Base-by-base conservation (phyloP, 2,888 invertebrate genomes). In the Stenolophus ochropezus region DNA sequence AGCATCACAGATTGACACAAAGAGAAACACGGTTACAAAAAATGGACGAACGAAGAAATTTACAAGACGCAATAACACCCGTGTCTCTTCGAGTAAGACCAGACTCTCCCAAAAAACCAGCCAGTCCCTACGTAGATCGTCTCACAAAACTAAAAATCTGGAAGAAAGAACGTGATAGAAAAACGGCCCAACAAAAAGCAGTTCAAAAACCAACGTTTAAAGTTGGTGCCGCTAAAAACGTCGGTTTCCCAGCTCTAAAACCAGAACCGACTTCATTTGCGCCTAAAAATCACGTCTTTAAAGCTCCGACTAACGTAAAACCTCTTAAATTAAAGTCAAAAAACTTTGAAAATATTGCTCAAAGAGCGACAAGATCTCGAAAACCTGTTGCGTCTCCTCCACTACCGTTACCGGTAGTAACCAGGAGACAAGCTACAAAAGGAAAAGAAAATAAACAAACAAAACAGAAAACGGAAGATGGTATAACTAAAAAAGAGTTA, bases 301-400 rank as follows among this genome's bases (percentile, higher is more conserved):
- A 25, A 16, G 8, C 75, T 3, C 75, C 75, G 0, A 18, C n/a
- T 11, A 53, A 56, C 18, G 8, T 53, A 1, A 75, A 75, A 75
- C 53, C 56, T 16, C 49, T 51, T 1, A n/a, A 23, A 8, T 27
- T 16, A 8, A 49, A 73, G 8, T 47, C 8, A 1, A 18, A 42
- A 42, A 20, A 47, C 18, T 25, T 16, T 0, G 18, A 47, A 8
- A n/a, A 2, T 25, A 2, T 6, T n/a, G 11, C 16, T 51, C 4
- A 21, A 51, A 11, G 75, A 56, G 56, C 56, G 1, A 75, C 75
- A 3, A 11, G 75, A 16, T 75, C 75, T 11, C 75, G 56, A 11
- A 75, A 75, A 56, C 53, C 75, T 11, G 25, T 75, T 0, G 51
- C 75, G 18, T 75, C 75, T 6, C 53, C 75, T 16, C 53, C 53